Evolutionary conservation across 2,888 invertebrate genomes (phyloP), one percentile per base, ranked within the genome.

Genomic region (Drosophila meridionalis): DNA sequence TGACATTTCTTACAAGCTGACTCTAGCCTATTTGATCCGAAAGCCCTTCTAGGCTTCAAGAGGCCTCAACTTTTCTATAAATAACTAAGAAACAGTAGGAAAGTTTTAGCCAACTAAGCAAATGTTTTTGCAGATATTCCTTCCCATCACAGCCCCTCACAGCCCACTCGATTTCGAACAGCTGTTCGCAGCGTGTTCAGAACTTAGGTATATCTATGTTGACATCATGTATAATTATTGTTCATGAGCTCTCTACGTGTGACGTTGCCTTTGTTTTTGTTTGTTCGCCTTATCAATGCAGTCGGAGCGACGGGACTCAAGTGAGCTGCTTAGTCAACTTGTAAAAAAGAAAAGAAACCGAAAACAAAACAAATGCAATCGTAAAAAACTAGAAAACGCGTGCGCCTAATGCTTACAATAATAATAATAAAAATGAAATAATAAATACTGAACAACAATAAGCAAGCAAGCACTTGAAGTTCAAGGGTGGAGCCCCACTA

Each of bases 181-280:
- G 72, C 66, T 77, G 65, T 30, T 52, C 53, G 34, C 11, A 8
- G 58, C 75, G 75, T 75, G 78, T 8, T 77, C 60, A 34, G 11
- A 11, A 40, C 32, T 14, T 56, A 40, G 45, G 30, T 20, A 53
- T 76, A 34, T 76, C 61, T 70, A 20, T 30, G 38, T 57, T 63
- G 45, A 43, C 55, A 55, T 48, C 38, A 59, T 43, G 38, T 28
- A 9, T 20, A n/a, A 28, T 53, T 50, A 42, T 48, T 69, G 80
- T 62, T 53, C 89, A 84, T 84, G 87, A 70, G 74, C 50, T n/a
- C 60, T 42, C 69, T 47, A 84, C 87, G 89, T 85, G 89, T 82
- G 73, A 58, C 60, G 60, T 12, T 30, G 55, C n/a, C 61, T 62
- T 76, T 71, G 67, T 78, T 76, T 61, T 76, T 76, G 63, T 61